Percentiles rank a stretch among this genome's conserved stretches.
phyloP scores from a whole-genome alignment of 1,140 invertebrate genomes.

The Brachionus rubens region DNA sequence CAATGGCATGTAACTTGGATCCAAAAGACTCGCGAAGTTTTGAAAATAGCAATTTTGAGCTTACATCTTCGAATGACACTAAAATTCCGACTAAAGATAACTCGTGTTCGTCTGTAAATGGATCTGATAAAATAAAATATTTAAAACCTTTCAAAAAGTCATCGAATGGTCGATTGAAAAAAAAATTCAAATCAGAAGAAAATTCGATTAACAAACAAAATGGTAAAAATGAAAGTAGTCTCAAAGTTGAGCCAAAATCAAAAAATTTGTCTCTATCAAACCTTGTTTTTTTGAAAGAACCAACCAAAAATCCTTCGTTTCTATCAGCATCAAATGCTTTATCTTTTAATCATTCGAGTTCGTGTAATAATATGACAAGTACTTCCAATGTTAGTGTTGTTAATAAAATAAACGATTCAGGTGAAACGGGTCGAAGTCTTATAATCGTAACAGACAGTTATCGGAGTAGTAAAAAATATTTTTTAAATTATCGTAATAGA shows the following conservation, averaged over 20 bases:
- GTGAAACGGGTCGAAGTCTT: neutral
- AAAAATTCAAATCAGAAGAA: slow-evolving; percentile 31
- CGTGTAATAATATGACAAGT: neutral
- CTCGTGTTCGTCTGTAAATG: neutral
- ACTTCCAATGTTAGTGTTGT: neutral
- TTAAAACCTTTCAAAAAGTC: neutral
- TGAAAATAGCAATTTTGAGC: neutral
- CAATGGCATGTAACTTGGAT: neutral
- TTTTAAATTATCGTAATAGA: slow-evolving; percentile 21
- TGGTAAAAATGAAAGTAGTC: neutral
- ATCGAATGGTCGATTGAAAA: neutral
- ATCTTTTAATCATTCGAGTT: neutral
- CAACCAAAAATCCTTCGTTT: neutral
- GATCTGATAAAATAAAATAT: neutral
- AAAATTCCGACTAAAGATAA: neutral
- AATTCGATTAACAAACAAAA: neutral
- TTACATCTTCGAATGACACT: neutral
- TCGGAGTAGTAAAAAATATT: slow-evolving; percentile 12
- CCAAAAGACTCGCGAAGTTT: neutral
- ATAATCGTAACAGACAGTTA: neutral
- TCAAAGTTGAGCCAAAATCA: neutral
- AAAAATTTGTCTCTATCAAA: slow-evolving; percentile 30
- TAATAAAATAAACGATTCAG: neutral
- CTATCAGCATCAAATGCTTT: neutral
- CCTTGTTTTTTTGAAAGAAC: neutral